phyloP scores from a whole-genome alignment of 2,888 invertebrate species.

The Xylophagus ater region DNA sequence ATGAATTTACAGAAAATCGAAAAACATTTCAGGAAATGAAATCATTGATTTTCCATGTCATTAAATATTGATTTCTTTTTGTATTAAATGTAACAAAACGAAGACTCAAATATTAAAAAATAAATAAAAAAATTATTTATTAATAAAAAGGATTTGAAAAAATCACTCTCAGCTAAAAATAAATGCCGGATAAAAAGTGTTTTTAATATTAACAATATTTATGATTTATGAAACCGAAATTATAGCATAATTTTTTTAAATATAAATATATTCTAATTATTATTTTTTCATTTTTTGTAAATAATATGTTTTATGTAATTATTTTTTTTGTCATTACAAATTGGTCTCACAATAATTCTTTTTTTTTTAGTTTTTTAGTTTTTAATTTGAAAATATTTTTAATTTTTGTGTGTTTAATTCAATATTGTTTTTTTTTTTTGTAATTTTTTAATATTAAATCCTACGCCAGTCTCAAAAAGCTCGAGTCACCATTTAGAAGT shows the following conservation, averaged over 20 bases:
- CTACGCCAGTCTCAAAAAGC: conserved; percentile 43
- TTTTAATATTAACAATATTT: neutral
- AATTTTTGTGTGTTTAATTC: conserved; percentile 7
- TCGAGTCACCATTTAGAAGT: conserved; percentile 31
- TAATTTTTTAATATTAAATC: conserved; percentile 30
- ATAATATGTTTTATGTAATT: conserved; percentile 2
- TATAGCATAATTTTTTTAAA: neutral
- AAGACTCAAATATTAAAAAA: too few relatives aligned
- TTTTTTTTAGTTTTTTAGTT: conserved; percentile 14
- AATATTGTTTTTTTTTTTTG: conserved; percentile 11
- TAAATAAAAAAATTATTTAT: too few relatives aligned
- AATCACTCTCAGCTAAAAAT: too few relatives aligned
- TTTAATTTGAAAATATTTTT: conserved; percentile 18
- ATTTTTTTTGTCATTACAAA: conserved; percentile 4
- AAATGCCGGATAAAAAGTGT: too few relatives aligned
- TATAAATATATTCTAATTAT: too few relatives aligned
- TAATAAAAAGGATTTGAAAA: too few relatives aligned
- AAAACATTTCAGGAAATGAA: too few relatives aligned
- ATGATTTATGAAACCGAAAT: conserved; percentile 1
- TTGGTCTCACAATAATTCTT: conserved; percentile 8
- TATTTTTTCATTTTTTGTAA: conserved; percentile 1
- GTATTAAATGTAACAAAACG: too few relatives aligned
- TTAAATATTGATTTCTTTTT: too few relatives aligned
- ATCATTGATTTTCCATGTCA: too few relatives aligned
- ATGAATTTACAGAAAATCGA: too few relatives aligned